Conservation (phyloP, 2,113 vertebrate genomes). For the Microtus richardsoni region DNA sequence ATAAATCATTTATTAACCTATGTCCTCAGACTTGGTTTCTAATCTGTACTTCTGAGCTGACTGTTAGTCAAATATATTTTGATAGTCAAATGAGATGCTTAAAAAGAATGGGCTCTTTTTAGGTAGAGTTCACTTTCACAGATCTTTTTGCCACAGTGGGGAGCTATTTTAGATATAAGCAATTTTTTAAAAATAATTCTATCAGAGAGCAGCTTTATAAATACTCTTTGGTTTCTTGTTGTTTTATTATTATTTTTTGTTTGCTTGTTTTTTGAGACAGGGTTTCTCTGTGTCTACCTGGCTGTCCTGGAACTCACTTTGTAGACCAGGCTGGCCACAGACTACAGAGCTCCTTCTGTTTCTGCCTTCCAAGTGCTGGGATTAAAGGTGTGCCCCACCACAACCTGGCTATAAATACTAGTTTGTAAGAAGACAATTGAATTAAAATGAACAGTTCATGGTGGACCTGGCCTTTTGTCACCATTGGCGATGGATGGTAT, state of each 20-base stretch:
- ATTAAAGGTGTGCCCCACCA: neutral
- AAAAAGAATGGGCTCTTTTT: slow-evolving; percentile 46
- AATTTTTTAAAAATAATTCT: neutral
- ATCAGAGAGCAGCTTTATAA: neutral
- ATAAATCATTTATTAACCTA: slow-evolving; percentile 41
- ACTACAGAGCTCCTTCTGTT: neutral
- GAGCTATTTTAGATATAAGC: slow-evolving; percentile 41
- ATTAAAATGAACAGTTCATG: neutral
- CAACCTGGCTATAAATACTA: neutral
- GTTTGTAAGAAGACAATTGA: neutral
- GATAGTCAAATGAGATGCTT: slow-evolving; percentile 48
- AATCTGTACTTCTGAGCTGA: slow-evolving; percentile 35
- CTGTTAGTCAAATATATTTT: slow-evolving; percentile 60
- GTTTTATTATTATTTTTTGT: too few relatives aligned
- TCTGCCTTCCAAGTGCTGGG: neutral
- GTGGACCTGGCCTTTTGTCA: slow-evolving; percentile 2
- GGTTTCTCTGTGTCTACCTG: neutral
- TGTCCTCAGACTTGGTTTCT: slow-evolving; percentile 5
- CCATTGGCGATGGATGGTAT: neutral
- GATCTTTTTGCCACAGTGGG: neutral
- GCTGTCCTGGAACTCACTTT: neutral
- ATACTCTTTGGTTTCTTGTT: neutral
- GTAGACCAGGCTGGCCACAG: neutral
- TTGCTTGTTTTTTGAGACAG: neutral
- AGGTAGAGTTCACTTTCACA: slow-evolving; percentile 35